Percentiles rank a stretch among this genome's conserved stretches.
These are phyloP conservation scores for Cheirogaleus major DNA, from an alignment of 2,797 vertebrate genomes.

Conservation along the genomic window DNA sequence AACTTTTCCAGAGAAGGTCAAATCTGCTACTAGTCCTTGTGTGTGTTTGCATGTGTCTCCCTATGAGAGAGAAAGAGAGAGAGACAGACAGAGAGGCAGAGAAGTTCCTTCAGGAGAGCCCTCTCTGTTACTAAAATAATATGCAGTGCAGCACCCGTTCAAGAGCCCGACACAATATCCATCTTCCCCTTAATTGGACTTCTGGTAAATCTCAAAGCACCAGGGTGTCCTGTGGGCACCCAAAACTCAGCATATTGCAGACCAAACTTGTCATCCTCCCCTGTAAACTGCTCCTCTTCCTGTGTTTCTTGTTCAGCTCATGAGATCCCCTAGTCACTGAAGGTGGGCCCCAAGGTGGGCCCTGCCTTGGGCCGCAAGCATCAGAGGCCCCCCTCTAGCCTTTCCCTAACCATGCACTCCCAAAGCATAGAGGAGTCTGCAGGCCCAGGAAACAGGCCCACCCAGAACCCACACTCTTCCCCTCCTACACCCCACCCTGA, in stretches of 20 bases:
- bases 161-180: neutral
- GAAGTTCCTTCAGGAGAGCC: neutral
- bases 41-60: neutral
- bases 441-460: neutral
- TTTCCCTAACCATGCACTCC: neutral
- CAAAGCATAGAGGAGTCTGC: neutral
- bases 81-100: neutral
- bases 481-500: neutral
- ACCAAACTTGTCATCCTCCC: neutral
- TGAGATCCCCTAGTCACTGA: neutral
- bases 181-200: neutral
- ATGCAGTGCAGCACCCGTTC: neutral
- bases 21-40: neutral
- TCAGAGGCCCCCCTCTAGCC: neutral
- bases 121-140: neutral
- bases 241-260: neutral
- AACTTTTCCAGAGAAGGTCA: conserved; percentile 7
- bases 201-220: neutral
- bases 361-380: neutral
- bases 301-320: neutral
- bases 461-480: neutral
- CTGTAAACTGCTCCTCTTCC: neutral
- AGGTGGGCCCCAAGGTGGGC: too few species aligned
- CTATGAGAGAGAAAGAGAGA: neutral
- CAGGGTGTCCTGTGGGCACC: neutral